Evolutionary conservation across 2,797 vertebrate genomes (phyloP).

Genomic region (Anguilla megastoma): DNA sequence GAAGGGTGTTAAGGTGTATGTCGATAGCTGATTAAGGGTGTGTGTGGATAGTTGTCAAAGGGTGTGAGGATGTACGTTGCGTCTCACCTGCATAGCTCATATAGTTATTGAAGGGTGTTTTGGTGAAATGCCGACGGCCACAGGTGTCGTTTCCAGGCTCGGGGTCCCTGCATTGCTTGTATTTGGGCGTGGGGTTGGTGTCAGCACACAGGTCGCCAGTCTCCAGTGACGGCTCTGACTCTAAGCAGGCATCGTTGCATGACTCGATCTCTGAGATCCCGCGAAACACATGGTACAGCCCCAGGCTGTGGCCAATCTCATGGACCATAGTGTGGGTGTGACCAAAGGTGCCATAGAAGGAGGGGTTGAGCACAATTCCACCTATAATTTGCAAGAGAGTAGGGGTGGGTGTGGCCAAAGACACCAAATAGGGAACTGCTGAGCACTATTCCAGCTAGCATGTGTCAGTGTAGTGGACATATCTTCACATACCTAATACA

Average conservation of each 20-base stretch:
- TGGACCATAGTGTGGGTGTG: conserved; percentile 99
- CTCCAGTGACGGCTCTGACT: conserved; percentile 93
- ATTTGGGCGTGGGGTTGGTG: conserved; percentile 94
- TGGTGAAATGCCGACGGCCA: conserved; percentile 83
- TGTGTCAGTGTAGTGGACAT: background rate
- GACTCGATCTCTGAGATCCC: conserved; percentile 97
- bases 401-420: too few species aligned
- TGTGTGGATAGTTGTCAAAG: conserved; percentile 1
- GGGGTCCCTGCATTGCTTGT: conserved; percentile 91
- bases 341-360: conserved; percentile 92
- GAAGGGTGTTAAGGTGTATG: conserved; percentile 22
- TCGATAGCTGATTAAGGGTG: background rate
- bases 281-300: conserved; percentile 95
- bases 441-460: background rate
- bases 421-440: background rate
- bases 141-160: conserved; percentile 92
- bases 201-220: conserved; percentile 95
- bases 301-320: conserved; percentile 94
- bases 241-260: conserved; percentile 94
- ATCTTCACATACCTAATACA: background rate
- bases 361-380: conserved; percentile 94
- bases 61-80: background rate
- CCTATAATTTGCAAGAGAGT: conserved; percentile 59
- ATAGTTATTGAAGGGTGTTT: conserved; percentile 96
- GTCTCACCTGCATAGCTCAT: conserved; percentile 96